Evolutionary conservation across 2,113 vertebrate species (phyloP).

Genomic region (Corydoras sp.): DNA sequence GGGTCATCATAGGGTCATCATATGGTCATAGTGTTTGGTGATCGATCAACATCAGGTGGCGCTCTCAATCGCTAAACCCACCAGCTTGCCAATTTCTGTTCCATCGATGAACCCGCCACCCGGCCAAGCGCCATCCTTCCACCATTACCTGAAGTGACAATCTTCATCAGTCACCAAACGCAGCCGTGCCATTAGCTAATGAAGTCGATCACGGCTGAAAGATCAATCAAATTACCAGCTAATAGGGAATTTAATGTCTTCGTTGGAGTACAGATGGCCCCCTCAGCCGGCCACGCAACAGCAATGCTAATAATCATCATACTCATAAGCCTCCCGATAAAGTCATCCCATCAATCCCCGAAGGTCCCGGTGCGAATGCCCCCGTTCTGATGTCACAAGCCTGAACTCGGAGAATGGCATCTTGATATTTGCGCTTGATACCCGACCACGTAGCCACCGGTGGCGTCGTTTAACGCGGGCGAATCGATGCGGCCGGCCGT

Average conservation of each 20-base stretch:
- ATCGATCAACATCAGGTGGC: too few species aligned
- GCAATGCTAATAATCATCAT: slow-evolving; percentile 55
- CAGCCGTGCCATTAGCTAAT: slow-evolving; percentile 45
- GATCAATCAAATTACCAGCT: slow-evolving; percentile 62
- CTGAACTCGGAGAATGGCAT: too few species aligned
- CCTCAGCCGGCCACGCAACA: slow-evolving; percentile 51
- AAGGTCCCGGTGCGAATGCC: slow-evolving; percentile 38
- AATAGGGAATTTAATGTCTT: slow-evolving; percentile 60
- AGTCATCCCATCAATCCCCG: slow-evolving; percentile 47
- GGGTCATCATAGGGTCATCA: too few species aligned
- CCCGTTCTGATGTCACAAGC: slow-evolving; percentile 43
- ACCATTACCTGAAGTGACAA: slow-evolving; percentile 30
- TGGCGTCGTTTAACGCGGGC: too few species aligned
- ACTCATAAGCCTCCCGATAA: slow-evolving; percentile 55
- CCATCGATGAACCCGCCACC: too few species aligned
- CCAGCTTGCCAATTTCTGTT: too few species aligned
- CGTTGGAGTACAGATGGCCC: slow-evolving; percentile 56
- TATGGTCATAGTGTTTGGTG: too few species aligned
- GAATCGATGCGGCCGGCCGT: slow-evolving; percentile 35
- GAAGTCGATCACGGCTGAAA: slow-evolving; percentile 60
- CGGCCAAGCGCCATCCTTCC: slow-evolving; percentile 10
- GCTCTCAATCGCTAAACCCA: too few species aligned
- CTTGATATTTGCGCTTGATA: too few species aligned
- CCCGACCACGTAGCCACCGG: too few species aligned
- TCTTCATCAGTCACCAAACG: slow-evolving; percentile 35